phyloP scores from a whole-genome alignment of 2,113 vertebrate species.

The Xiphophorus couchianus region DNA sequence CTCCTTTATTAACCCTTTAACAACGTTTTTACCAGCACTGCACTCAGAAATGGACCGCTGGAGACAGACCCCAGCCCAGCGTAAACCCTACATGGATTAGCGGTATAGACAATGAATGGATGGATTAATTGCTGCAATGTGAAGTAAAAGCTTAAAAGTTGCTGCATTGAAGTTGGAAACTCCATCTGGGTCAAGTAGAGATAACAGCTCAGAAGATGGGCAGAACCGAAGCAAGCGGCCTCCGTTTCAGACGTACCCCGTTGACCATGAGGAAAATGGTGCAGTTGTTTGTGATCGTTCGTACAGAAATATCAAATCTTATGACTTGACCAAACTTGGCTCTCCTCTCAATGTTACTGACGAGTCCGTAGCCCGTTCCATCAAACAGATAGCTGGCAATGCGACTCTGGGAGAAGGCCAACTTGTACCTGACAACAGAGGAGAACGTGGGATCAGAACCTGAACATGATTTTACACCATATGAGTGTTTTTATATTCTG shows the following conservation, averaged over 20 bases:
- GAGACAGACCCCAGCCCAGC: too few species aligned
- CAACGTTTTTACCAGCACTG: too few species aligned
- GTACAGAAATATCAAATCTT: constrained; percentile 94
- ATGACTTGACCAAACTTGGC: constrained; percentile 87
- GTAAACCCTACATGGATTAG: too few species aligned
- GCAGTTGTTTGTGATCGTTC: constrained; percentile 88
- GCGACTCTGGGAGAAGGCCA: constrained; percentile 95
- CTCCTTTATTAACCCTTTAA: too few species aligned
- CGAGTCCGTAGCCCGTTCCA: constrained; percentile 90
- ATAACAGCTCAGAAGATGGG: too few species aligned
- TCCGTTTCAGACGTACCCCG: constrained; percentile 79
- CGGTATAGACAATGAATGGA: too few species aligned
- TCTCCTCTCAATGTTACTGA: constrained; percentile 90
- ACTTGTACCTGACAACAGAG: constrained; percentile 83
- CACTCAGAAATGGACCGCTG: too few species aligned
- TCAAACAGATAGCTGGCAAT: constrained; percentile 96
- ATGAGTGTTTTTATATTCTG: too few species aligned
- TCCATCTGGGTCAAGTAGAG: too few species aligned
- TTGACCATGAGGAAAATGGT: constrained; percentile 93
- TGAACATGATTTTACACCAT: not conserved
- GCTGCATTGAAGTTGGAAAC: too few species aligned
- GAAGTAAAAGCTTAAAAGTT: too few species aligned
- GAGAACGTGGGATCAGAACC: not conserved
- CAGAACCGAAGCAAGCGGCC: not conserved
- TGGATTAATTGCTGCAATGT: too few species aligned